Conservation (phyloP, 2,888 invertebrate genomes). For the Stenurella melanura region DNA sequence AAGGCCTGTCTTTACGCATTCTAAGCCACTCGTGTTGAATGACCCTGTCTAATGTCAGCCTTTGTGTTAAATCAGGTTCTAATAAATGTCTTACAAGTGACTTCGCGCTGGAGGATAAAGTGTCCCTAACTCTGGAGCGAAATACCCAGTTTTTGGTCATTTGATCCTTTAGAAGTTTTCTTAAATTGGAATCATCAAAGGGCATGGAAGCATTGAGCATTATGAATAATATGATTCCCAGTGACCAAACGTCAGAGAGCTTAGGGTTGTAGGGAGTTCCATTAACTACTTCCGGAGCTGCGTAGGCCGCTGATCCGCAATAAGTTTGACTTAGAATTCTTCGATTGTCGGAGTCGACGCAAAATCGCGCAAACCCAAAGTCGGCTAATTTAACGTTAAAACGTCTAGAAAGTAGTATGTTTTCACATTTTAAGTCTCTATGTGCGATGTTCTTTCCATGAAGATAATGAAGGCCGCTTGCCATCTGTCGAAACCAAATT, state of each 20-base stretch:
- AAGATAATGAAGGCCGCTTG: slow-evolving; percentile 87
- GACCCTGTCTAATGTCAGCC: slow-evolving; percentile 85
- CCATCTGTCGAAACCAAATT: slow-evolving; percentile 91
- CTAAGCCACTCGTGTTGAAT: slow-evolving; percentile 86
- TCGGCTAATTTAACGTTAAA: slow-evolving; percentile 95
- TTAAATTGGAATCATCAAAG: slow-evolving; percentile 90
- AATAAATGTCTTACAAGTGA: slow-evolving; percentile 86
- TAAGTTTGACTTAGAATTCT: slow-evolving; percentile 91
- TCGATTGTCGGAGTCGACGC: slow-evolving; percentile 82
- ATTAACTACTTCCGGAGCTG: slow-evolving; percentile 95
- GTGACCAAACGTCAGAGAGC: slow-evolving; percentile 93
- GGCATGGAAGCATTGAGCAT: slow-evolving; percentile 97
- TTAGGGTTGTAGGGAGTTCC: slow-evolving; percentile 93
- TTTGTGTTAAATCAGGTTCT: slow-evolving; percentile 88
- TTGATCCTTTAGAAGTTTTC: slow-evolving; percentile 89
- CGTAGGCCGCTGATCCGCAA: slow-evolving; percentile 98
- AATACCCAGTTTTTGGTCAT: slow-evolving; percentile 87
- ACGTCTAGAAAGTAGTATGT: slow-evolving; percentile 87
- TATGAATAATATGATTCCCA: slow-evolving; percentile 93
- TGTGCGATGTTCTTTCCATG: slow-evolving; percentile 91
- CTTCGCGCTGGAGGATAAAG: slow-evolving; percentile 83
- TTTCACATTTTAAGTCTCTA: slow-evolving; percentile 96
- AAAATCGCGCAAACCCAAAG: slow-evolving; percentile 94
- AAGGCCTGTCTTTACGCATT: slow-evolving; percentile 78
- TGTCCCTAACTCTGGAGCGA: slow-evolving; percentile 81